Percentiles rank a stretch among this genome's conserved stretches.
Conservation (phyloP, 2,113 vertebrate genomes). For the Peromyscus leucopus region DNA sequence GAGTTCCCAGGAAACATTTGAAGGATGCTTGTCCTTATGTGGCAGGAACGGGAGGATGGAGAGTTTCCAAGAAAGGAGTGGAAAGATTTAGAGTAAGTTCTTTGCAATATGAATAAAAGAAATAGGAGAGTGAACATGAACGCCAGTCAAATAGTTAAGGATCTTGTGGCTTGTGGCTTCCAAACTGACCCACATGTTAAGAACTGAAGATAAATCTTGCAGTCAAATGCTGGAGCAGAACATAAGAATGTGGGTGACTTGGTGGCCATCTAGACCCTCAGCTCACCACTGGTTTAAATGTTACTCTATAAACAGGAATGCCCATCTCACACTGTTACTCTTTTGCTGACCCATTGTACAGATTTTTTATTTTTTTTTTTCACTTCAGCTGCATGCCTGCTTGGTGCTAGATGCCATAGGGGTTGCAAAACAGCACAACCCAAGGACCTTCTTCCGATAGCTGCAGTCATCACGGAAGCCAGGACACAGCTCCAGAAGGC, state of each 20-base stretch:
- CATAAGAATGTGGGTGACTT: background rate
- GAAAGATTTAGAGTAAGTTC: slow-evolving; percentile 25
- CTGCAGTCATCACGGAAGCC: background rate
- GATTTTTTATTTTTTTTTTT: background rate
- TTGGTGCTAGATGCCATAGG: background rate
- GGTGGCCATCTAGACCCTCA: background rate
- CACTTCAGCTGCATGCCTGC: background rate
- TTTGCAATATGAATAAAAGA: slow-evolving; percentile 8
- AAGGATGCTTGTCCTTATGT: slow-evolving; percentile 1
- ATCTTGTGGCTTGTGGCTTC: background rate
- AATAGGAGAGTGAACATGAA: background rate
- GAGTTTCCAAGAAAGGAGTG: slow-evolving; percentile 31
- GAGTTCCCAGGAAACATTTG: slow-evolving; percentile 12
- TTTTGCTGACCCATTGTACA: slow-evolving; percentile 23
- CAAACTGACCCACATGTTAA: slow-evolving; percentile 14
- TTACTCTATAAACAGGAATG: background rate
- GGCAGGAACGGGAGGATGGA: slow-evolving; percentile 49
- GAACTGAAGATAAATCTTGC: background rate
- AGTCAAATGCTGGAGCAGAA: background rate
- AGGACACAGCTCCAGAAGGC: background rate
- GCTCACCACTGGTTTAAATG: background rate
- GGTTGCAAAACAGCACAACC: background rate
- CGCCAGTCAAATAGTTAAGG: background rate
- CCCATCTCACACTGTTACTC: background rate
- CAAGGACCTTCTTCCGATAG: background rate